phyloP scores from a whole-genome alignment of 1,140 invertebrate species.

The Hylaeus anthracinus region DNA sequence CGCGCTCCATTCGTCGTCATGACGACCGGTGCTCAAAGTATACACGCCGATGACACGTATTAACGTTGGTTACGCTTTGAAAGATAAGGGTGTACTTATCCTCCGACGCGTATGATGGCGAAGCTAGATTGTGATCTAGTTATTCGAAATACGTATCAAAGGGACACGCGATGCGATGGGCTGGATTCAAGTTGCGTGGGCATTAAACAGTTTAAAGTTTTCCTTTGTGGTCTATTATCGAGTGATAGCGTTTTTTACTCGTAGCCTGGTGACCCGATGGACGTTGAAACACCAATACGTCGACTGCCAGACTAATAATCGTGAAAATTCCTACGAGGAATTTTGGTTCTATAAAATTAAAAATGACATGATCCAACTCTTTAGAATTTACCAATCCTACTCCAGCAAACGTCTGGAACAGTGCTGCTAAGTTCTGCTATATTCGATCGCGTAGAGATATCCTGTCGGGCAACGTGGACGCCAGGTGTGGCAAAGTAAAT shows the following conservation, averaged over 20 bases:
- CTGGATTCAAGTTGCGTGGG: background rate
- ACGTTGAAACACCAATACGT: too few relatives aligned
- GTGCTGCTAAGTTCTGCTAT: background rate
- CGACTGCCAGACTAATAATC: too few relatives aligned
- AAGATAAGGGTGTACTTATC: background rate
- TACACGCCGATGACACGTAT: constrained; percentile 62
- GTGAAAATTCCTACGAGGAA: too few relatives aligned
- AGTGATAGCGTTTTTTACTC: background rate
- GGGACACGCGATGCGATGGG: background rate
- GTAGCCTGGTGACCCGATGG: too few relatives aligned
- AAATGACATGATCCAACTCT: too few relatives aligned
- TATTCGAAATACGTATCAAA: background rate
- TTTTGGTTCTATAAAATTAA: too few relatives aligned
- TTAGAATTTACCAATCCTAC: too few relatives aligned
- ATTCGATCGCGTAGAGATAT: background rate
- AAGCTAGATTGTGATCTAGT: background rate
- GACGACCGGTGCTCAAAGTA: constrained; percentile 73
- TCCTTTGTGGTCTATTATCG: background rate
- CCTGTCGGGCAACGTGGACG: background rate
- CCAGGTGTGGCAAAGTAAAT: constrained; percentile 23
- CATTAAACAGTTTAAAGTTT: background rate
- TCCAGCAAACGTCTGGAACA: too few relatives aligned
- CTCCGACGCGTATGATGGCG: background rate
- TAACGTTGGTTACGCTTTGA: constrained; percentile 21
- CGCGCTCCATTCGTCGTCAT: constrained; percentile 63